Base-by-base conservation (phyloP, 2,113 vertebrate species). In the Crocuta crocuta region DNA sequence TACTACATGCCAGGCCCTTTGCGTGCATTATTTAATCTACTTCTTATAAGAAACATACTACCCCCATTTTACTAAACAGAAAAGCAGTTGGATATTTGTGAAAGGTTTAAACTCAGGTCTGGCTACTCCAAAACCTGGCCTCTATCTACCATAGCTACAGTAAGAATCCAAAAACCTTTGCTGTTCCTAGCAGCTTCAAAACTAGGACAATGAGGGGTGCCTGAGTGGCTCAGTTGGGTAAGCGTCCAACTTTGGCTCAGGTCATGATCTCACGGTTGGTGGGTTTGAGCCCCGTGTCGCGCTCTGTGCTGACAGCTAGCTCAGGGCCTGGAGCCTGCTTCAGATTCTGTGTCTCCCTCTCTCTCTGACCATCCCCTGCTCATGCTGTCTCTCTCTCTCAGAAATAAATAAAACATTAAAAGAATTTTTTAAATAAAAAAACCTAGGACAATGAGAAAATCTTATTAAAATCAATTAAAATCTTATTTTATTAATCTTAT, bases 51-150 rank as follows among this genome's bases (percentile, higher is more conserved):
- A 89, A 74, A 91, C 26, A 31, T 81, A 83, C 83, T 74, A 45
- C 45, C 12, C 21, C 12, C 39, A 86, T 89, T 84, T 96, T 81
- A 91, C 17, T 19, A 33, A 95, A 95, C 21, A 89, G 31, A 15
- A 94, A 79, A 74, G 23, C 50, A 90, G 55, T 10, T 84, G n/a
- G 26, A n/a, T 83, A 94, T 90, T 70, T 70, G 16, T 74, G 21
- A 48, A 86, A 92, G 45, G 28, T 83, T 95, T 95, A 86, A 96
- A 84, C 23, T 96, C 58, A 74, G 16, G 24, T 61, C n/a, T 94
- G 45, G 24, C 43, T 66, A 82, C 24, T 73, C 31, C 66, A 97
- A 92, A 89, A 17, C 31, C 53, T 61, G 74, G 24, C 2, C 31
- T 86, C 45, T 92, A 95, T 78, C 23, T 16, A 66, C 39, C 31